Evolutionary conservation across 2,797 vertebrate genomes (phyloP).

Genomic region (Myoxocephalus aenaeus): DNA sequence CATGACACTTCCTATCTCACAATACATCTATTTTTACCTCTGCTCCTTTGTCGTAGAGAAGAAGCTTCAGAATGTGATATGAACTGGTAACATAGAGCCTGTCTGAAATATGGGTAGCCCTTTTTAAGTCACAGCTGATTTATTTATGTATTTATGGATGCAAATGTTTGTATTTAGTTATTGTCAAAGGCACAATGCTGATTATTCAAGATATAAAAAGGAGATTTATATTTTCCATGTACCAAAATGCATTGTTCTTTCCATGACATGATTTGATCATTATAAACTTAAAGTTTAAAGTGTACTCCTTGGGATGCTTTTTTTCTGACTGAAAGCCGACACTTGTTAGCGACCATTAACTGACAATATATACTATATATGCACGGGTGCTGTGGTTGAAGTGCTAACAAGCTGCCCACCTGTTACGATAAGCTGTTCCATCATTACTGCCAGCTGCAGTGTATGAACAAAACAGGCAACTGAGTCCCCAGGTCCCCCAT

Average conservation of each 20-base stretch:
- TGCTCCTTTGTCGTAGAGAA: neutral
- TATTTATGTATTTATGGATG: neutral
- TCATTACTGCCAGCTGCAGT: too few relatives aligned
- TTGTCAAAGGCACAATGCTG: neutral
- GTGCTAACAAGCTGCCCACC: too few relatives aligned
- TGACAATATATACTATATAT: neutral
- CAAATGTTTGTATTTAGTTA: neutral
- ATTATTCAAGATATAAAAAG: too few relatives aligned
- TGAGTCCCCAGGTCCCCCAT: too few relatives aligned
- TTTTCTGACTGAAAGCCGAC: neutral
- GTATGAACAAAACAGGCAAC: too few relatives aligned
- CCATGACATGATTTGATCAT: neutral
- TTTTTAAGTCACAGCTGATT: neutral
- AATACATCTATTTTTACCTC: constrained; percentile 14
- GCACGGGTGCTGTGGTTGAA: neutral
- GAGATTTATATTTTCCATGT: neutral
- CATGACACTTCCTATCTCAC: constrained; percentile 12
- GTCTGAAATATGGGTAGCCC: neutral
- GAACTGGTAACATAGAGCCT: neutral
- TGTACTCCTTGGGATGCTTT: neutral
- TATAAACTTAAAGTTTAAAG: too few relatives aligned
- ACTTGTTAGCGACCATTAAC: neutral
- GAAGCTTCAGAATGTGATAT: neutral
- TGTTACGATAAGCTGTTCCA: too few relatives aligned
- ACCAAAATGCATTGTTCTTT: neutral